phyloP scores from a whole-genome alignment of 2,797 vertebrate species.

The Tauraco hartlaubi region DNA sequence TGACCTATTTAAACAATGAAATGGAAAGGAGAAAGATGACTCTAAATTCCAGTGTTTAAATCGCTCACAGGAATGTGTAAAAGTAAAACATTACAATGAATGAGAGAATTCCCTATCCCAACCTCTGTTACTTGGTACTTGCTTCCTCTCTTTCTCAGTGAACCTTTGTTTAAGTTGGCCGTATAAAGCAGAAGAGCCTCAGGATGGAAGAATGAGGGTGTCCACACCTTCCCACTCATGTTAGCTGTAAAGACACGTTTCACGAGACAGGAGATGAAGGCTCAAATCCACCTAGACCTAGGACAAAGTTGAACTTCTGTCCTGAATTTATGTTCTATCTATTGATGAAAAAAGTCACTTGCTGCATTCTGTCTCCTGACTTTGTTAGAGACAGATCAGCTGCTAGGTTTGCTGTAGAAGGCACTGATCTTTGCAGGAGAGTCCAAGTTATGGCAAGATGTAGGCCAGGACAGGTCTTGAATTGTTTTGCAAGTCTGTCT shows the following conservation, averaged over 20 bases:
- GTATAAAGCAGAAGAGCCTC: background rate
- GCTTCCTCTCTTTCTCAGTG: background rate
- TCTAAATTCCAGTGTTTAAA: background rate
- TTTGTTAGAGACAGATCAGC: background rate
- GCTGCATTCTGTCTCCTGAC: background rate
- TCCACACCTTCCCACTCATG: background rate
- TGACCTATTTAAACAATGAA: background rate
- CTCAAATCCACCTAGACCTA: background rate
- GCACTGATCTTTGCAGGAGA: background rate
- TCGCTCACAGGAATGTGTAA: background rate
- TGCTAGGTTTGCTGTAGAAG: background rate
- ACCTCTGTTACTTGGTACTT: background rate
- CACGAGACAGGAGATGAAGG: background rate
- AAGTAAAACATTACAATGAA: background rate
- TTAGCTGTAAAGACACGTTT: background rate
- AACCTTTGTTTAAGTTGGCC: background rate
- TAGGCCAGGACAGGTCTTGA: background rate
- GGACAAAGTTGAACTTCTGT: background rate
- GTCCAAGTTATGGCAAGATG: background rate
- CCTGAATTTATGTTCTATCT: background rate
- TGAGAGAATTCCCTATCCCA: background rate
- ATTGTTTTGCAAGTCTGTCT: background rate
- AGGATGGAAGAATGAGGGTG: background rate
- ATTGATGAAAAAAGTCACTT: background rate
- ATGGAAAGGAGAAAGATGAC: background rate